Base-by-base conservation (phyloP, 1,140 invertebrate genomes). In the Caenorhabditis elegans region DNA sequence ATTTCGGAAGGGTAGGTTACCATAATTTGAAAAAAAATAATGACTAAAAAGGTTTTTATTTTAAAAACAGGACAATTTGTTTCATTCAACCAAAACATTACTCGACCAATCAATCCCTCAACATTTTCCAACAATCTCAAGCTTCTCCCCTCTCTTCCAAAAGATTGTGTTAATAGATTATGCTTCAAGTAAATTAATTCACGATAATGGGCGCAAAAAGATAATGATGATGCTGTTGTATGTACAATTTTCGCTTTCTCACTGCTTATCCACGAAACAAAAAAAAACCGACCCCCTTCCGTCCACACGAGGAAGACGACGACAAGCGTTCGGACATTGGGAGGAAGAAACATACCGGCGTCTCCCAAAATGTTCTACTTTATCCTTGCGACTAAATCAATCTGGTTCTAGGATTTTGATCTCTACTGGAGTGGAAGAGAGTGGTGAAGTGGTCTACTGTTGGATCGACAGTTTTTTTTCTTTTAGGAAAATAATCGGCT, bases 311-410 rank as follows among this genome's bases (percentile, higher is more conserved):
- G 15, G 39, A 43, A 43, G 15, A 65, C 55, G 55, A 1, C 34
- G 19, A n/a, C 13, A 19, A 70, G 43, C 24, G 31, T 60, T 17
- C 53, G 49, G 10, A 53, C 49, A 53, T 22, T 2, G 10, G n/a
- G 34, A 70, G 60, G 60, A 70, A 70, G 60, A 39, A 70, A 34
- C 60, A n/a, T n/a, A n/a, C n/a, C n/a, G n/a, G n/a, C n/a, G n/a
- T n/a, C n/a, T n/a, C n/a, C n/a, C n/a, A n/a, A n/a, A n/a, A 70
- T 70, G 60, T 70, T 70, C 60, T 70, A 70, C 60, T 70, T 70
- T 70, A 70, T 70, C 34, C 60, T 13, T 24, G 4, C 15, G 34
- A 70, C 34, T 39, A 39, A 70, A 70, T 70, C 31, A 70, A 31
- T 70, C 60, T 70, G 34, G 60, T 70, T 70, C 60, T 36, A 1